Conservation (phyloP, 2,888 invertebrate genomes). For the Alcis repandata region DNA sequence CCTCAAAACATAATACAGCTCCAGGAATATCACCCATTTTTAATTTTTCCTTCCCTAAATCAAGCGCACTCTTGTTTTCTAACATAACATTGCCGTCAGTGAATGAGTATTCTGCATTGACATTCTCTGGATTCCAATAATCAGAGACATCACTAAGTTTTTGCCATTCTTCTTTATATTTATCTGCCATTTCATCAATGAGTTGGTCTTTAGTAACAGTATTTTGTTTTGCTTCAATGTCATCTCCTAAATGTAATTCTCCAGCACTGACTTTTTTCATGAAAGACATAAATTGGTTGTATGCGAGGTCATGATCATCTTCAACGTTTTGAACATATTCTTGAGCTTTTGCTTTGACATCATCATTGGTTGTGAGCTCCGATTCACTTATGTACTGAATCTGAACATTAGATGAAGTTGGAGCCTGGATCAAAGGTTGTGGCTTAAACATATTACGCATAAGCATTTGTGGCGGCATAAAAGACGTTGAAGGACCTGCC, state of each 20-base stretch:
- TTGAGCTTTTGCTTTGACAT: conserved; percentile 85
- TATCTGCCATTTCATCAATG: conserved; percentile 85
- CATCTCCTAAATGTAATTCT: conserved; percentile 86
- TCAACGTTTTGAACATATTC: conserved; percentile 87
- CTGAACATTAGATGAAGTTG: conserved; percentile 66
- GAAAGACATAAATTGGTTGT: conserved; percentile 94
- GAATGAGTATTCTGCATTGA: conserved; percentile 91
- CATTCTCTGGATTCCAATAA: conserved; percentile 89
- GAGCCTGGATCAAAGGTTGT: conserved; percentile 56
- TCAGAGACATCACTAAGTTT: conserved; percentile 89
- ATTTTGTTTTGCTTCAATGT: conserved; percentile 70
- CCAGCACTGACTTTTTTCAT: conserved; percentile 92
- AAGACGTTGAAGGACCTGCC: conserved; percentile 69
- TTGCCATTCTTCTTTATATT: conserved; percentile 92
- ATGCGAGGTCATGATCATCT: conserved; percentile 89
- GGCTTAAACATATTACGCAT: conserved; percentile 62
- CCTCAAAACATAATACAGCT: conserved; percentile 98
- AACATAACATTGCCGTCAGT: conserved; percentile 95
- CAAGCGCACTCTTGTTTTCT: conserved; percentile 91
- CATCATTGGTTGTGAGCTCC: conserved; percentile 65
- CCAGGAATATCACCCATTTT: conserved; percentile 96
- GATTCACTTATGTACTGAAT: conserved; percentile 77
- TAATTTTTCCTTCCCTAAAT: conserved; percentile 94
- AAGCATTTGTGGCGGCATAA: conserved; percentile 62
- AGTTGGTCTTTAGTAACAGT: conserved; percentile 76